These are phyloP conservation scores for Capra hircus DNA, from an alignment of 2,113 vertebrate genomes.

Conservation along the genomic window DNA sequence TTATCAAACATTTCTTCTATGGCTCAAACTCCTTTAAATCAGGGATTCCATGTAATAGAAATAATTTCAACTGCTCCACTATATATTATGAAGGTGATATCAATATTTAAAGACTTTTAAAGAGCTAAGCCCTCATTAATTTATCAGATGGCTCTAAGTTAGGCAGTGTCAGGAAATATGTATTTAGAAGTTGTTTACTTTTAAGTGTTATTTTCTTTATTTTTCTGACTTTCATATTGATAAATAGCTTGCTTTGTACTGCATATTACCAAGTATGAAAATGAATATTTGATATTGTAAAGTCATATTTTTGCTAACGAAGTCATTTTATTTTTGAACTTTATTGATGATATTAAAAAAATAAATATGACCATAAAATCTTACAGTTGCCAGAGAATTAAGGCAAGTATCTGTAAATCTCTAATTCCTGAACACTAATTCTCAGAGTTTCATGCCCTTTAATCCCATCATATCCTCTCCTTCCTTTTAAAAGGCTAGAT, in stretches of 20 bases:
- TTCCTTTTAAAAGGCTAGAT: background rate
- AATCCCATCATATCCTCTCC: background rate
- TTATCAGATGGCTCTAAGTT: background rate
- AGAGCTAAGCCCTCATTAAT: background rate
- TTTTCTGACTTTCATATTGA: slow-evolving; percentile 42
- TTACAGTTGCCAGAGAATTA: background rate
- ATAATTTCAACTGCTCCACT: background rate
- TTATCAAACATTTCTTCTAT: background rate
- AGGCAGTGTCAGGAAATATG: background rate
- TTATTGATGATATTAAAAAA: slow-evolving; percentile 34
- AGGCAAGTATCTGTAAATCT: background rate
- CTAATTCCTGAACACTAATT: background rate
- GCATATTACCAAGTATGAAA: background rate
- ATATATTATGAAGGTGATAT: background rate
- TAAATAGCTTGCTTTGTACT: background rate
- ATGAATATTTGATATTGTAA: slow-evolving; percentile 33
- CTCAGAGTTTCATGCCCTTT: background rate
- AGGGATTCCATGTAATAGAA: background rate
- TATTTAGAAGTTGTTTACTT: slow-evolving; percentile 13
- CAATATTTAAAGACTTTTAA: slow-evolving; percentile 5
- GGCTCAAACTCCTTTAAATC: background rate
- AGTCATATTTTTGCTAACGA: background rate
- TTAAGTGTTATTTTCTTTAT: background rate
- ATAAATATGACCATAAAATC: slow-evolving; percentile 1
- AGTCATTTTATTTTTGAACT: slow-evolving; percentile 21